Conservation (phyloP, 2,113 vertebrate species). For the Percina caprodes region DNA sequence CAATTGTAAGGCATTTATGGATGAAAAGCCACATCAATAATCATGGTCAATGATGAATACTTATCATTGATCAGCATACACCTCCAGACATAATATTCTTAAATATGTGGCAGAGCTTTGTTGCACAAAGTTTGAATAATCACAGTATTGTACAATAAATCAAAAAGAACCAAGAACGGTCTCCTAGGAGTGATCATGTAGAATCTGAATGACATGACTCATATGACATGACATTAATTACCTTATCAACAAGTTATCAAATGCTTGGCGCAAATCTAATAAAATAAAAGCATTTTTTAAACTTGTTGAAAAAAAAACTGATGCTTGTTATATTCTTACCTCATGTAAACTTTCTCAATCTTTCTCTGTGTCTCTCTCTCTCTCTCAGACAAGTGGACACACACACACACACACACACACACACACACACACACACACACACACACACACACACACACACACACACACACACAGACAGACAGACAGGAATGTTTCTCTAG, state of each 20-base stretch:
- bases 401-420: neutral
- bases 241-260: neutral
- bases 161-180: neutral
- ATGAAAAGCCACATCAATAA: no score
- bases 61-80: neutral
- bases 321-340: neutral
- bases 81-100: neutral
- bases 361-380: neutral
- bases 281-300: neutral
- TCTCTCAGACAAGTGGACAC: constrained; percentile 13
- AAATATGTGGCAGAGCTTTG: neutral
- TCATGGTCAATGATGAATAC: no score
- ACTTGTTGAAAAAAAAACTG: constrained; percentile 5
- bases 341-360: neutral
- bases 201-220: neutral
- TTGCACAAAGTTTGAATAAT: neutral
- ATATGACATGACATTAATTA: neutral
- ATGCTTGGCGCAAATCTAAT: neutral
- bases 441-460: constrained; percentile 8
- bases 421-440: constrained; percentile 13
- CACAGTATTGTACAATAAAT: neutral
- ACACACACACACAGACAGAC: neutral
- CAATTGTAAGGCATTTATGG: no score
- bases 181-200: neutral
- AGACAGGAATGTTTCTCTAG: constrained; percentile 29